These are phyloP conservation scores for Rhagonycha fulva DNA, from an alignment of 2,888 invertebrate species.

Conservation along the genomic window DNA sequence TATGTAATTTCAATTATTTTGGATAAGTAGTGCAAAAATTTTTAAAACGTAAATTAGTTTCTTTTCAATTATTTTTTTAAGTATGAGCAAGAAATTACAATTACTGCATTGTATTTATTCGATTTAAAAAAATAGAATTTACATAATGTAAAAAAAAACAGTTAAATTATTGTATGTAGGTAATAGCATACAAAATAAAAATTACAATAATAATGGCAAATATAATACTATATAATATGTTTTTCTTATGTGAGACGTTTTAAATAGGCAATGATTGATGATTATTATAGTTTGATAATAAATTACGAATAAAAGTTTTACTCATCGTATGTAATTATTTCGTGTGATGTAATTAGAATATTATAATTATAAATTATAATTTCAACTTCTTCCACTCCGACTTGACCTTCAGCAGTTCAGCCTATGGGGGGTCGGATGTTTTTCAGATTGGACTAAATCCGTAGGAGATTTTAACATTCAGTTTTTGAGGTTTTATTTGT, in stretches of 20 bases:
- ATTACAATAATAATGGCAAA: not conserved
- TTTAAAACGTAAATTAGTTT: not conserved
- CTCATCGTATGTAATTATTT: not conserved
- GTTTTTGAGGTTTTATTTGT: too few relatives aligned
- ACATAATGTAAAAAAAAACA: not conserved
- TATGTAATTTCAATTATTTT: not conserved
- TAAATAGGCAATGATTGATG: not conserved
- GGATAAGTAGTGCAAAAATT: not conserved
- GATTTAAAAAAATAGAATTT: not conserved
- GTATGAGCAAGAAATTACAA: too few relatives aligned
- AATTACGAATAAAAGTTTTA: not conserved
- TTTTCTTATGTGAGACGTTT: not conserved
- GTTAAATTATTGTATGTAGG: not conserved
- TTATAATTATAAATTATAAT: not conserved
- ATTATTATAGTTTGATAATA: not conserved
- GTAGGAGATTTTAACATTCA: too few relatives aligned
- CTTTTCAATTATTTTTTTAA: not conserved
- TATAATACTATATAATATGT: not conserved
- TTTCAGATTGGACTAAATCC: too few relatives aligned
- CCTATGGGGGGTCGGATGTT: too few relatives aligned
- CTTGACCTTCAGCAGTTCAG: too few relatives aligned
- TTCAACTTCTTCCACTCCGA: not conserved
- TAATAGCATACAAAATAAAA: not conserved
- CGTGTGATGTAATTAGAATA: not conserved
- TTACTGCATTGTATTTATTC: too few relatives aligned